A percentile compares a stretch with the other conserved stretches of the same genome.
Conservation (phyloP, 2,888 invertebrate species). For the Acrocyrtus sp. region DNA sequence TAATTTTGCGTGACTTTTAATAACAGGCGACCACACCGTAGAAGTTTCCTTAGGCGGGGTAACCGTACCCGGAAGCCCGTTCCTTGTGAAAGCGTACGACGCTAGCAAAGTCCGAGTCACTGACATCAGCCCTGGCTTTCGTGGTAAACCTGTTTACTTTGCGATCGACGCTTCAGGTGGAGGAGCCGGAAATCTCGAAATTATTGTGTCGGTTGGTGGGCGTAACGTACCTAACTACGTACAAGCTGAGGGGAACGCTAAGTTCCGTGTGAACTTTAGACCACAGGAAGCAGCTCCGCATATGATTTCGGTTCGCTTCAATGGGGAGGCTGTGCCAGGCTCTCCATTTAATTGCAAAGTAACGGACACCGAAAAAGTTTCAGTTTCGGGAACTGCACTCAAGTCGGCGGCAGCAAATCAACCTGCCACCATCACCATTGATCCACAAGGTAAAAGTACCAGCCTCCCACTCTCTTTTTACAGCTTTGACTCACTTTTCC, state of each 20-base stretch:
- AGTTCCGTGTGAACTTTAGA: conserved; percentile 94
- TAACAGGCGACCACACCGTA: conserved; percentile 83
- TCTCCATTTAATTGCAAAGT: conserved; percentile 95
- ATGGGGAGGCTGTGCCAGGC: conserved; percentile 76
- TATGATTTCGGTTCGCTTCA: conserved; percentile 80
- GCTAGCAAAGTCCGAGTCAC: conserved; percentile 94
- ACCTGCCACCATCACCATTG: conserved; percentile 73
- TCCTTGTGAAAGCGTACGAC: conserved; percentile 95
- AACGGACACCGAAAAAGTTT: conserved; percentile 74
- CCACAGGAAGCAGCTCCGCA: conserved; percentile 94
- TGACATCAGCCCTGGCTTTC: conserved; percentile 89
- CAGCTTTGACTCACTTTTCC: conserved; percentile 11
- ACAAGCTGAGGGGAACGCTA: conserved; percentile 95
- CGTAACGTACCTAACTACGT: conserved; percentile 98
- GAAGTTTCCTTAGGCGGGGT: conserved; percentile 79
- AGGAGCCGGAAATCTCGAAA: conserved; percentile 96
- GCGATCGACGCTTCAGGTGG: conserved; percentile 80
- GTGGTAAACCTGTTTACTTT: conserved; percentile 93
- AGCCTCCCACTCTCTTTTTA: not conserved
- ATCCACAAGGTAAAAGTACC: conserved; percentile 67
- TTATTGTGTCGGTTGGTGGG: conserved; percentile 95
- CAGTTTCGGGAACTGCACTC: conserved; percentile 75
- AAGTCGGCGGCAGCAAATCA: conserved; percentile 77
- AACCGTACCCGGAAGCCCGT: conserved; percentile 92
- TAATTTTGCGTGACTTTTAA: not conserved